Evolutionary conservation across 2,113 vertebrate genomes (phyloP).

Genomic region (Phrynocephalus versicolor): DNA sequence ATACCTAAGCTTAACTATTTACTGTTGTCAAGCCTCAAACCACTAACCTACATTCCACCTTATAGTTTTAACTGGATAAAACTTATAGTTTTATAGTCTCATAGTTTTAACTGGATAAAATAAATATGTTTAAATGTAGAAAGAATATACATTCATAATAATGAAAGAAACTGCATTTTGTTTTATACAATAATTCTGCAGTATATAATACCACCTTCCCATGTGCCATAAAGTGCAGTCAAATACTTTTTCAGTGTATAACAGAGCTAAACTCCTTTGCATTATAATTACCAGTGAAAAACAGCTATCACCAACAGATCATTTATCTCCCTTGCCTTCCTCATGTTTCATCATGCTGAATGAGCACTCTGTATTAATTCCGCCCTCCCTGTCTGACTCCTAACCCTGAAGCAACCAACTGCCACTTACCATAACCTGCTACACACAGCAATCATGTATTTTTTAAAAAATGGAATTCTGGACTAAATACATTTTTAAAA

Average conservation of each 20-base stretch:
- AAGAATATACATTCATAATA: accelerated
- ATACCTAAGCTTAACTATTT: neutral
- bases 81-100: no score
- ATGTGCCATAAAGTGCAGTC: accelerated
- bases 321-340: neutral
- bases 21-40: constrained; percentile 8
- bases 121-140: constrained; percentile 16
- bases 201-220: neutral
- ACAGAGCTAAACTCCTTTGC: neutral
- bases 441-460: neutral
- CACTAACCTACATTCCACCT: neutral
- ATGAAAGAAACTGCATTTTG: neutral
- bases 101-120: constrained; percentile 25
- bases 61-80: constrained; percentile 22
- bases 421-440: neutral
- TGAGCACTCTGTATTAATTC: neutral
- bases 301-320: neutral
- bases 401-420: neutral
- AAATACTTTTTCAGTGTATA: neutral
- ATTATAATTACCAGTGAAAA: neutral
- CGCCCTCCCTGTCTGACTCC: neutral
- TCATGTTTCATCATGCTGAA: neutral
- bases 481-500: neutral
- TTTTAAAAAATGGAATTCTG: neutral
- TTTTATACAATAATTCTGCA: neutral